These are phyloP conservation scores for Mirza zaza DNA, from an alignment of 2,113 vertebrate species.

Conservation along the genomic window DNA sequence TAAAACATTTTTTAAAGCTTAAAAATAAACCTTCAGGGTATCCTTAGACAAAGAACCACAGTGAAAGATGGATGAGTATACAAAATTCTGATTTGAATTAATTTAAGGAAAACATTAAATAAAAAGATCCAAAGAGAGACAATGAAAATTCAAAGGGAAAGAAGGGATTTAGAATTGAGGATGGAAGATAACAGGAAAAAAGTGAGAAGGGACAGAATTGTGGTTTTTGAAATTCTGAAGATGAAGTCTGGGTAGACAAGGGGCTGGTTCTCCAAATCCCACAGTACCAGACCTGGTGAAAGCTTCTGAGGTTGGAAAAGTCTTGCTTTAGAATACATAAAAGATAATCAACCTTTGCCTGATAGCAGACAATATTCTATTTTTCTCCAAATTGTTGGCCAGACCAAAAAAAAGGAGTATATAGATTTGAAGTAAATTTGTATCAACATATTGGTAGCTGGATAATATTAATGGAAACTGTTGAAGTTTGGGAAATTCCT, in stretches of 20 bases:
- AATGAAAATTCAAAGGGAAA: background rate
- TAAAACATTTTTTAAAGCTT: background rate
- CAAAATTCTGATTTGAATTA: conserved; percentile 14
- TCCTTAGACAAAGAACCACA: background rate
- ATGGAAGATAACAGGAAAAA: background rate
- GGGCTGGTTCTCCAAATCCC: background rate
- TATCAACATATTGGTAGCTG: background rate
- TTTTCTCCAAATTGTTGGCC: background rate
- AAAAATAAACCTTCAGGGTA: background rate
- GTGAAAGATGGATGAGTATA: background rate
- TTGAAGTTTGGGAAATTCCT: background rate
- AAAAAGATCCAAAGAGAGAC: background rate
- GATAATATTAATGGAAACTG: background rate
- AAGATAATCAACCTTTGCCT: background rate
- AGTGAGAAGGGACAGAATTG: background rate
- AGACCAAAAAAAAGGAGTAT: background rate
- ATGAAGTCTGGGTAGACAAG: background rate
- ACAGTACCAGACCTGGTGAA: background rate
- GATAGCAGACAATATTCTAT: background rate
- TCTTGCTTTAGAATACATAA: background rate
- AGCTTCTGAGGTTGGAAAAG: background rate
- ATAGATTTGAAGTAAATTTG: background rate
- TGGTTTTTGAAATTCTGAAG: background rate
- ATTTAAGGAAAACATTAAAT: background rate
- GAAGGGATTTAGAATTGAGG: background rate